phyloP scores from a whole-genome alignment of 2,888 invertebrate genomes.

The Brachypterus glaber region DNA sequence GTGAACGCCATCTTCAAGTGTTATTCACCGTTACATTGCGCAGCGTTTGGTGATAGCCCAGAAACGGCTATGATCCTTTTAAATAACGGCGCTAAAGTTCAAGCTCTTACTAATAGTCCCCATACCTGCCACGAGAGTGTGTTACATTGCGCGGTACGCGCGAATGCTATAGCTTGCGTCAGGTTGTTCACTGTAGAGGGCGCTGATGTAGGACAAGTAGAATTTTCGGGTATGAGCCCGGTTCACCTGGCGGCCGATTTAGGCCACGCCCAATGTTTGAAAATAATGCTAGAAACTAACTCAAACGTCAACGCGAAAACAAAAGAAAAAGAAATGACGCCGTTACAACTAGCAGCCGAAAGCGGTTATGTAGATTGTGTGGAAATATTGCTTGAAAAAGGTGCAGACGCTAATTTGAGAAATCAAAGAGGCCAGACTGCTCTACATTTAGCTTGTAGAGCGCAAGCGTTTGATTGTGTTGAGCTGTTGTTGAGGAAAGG shows the following conservation, averaged over 20 bases:
- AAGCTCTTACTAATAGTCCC: conserved; percentile 51
- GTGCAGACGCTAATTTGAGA: conserved; percentile 64
- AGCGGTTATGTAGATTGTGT: conserved; percentile 78
- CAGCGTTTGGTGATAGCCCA: conserved; percentile 78
- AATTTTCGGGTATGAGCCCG: conserved; percentile 67
- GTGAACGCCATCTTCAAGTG: conserved; percentile 60
- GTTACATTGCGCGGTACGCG: conserved; percentile 75
- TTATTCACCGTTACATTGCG: conserved; percentile 79
- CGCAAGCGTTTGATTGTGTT: conserved; percentile 72
- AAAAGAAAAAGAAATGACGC: conserved; percentile 65
- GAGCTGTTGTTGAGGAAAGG: conserved; percentile 65
- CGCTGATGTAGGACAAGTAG: conserved; percentile 64
- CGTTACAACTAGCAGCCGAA: conserved; percentile 80
- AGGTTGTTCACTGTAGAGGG: conserved; percentile 65
- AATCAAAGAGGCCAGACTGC: conserved; percentile 78
- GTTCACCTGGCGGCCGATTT: conserved; percentile 74
- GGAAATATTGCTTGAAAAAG: conserved; percentile 59
- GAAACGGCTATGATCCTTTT: conserved; percentile 72
- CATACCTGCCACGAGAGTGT: conserved; percentile 62
- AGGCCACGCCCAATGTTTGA: conserved; percentile 65
- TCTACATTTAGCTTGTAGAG: conserved; percentile 72
- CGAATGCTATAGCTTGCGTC: conserved; percentile 74
- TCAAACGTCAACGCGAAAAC: conserved; percentile 62
- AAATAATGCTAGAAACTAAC: conserved; percentile 62
- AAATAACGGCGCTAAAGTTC: conserved; percentile 58